Percentiles rank a stretch among this genome's conserved stretches.
Evolutionary conservation across 2,797 vertebrate species (phyloP).

Genomic region (Acanthurus lineatus): DNA sequence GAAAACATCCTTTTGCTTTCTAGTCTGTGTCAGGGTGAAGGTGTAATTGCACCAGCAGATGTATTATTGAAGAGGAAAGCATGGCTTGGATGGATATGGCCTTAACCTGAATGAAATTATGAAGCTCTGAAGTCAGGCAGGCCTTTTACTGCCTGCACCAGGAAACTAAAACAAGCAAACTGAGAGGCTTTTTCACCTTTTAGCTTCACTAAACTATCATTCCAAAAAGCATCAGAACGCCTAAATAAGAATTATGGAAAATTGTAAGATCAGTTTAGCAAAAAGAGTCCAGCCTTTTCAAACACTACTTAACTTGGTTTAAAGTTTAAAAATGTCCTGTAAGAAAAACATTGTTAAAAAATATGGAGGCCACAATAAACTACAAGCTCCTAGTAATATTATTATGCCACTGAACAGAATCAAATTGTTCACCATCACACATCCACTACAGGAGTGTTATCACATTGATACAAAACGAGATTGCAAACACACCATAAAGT

Average conservation of each 20-base stretch:
- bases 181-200: conserved; percentile 42
- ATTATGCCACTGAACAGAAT: background rate
- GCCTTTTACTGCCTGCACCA: conserved; percentile 22
- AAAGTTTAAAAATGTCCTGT: background rate
- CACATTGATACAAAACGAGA: background rate
- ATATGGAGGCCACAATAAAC: too few species aligned
- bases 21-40: conserved; percentile 64
- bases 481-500: conserved; percentile 14
- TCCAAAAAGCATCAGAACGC: background rate
- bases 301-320: background rate
- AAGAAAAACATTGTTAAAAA: too few species aligned
- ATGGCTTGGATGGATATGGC: conserved; percentile 43
- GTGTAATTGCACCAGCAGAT: conserved; percentile 73
- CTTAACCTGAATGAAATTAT: conserved; percentile 41
- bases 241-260: background rate
- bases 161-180: conserved; percentile 26
- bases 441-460: background rate
- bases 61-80: conserved; percentile 75
- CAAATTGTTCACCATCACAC: background rate
- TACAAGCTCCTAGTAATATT: background rate
- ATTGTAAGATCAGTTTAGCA: background rate
- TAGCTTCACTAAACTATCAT: conserved; percentile 11
- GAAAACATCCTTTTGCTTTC: conserved; percentile 72
- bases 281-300: conserved; percentile 1
- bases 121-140: conserved; percentile 36